Evolutionary conservation across 1,140 invertebrate genomes (phyloP), one percentile per base, ranked within the genome.

Genomic region (Drosophila murphyi): DNA sequence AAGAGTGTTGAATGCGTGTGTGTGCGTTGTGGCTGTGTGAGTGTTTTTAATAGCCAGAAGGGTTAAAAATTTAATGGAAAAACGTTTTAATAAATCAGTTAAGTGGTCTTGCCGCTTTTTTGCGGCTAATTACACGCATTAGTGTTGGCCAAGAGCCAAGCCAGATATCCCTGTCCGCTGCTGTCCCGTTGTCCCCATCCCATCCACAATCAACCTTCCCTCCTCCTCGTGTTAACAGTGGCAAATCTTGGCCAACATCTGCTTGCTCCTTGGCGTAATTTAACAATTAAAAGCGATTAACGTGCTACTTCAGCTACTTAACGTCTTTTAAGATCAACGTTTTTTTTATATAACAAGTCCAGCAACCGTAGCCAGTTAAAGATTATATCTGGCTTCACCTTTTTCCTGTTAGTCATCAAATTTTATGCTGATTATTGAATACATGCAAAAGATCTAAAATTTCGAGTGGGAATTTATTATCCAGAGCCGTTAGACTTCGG

Each of bases 41-140:
- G 83, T 83, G 76, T 72, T 83, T 89, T 89, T 89, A 89, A 89
- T 89, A 89, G 85, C 85, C 80, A 71, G 80, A 80, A 89, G 85
- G 85, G 85, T 89, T 89, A 89, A 89, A 89, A 89, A 89, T 89
- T 89, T 89, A 89, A 89, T 89, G 85, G 85, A 89, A 89, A 89
- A 89, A 89, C 85, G 85, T 89, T 89, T 89, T 89, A 89, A 89
- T 89, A 89, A 89, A 89, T 89, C 85, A 89, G 85, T 89, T 89
- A 89, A 89, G 86, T 89, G 85, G 85, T 89, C 85, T 89, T 89
- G 85, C 85, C 80, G 85, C 85, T 89, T 89, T 86, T 89, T 89
- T 89, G 85, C 80, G 85, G 85, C 85, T 89, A 89, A 89, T 89
- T 89, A 89, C 85, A 85, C 85, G 85, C 85, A 89, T 89, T 89